Conservation (phyloP, 2,113 vertebrate genomes). For the Mesitornis unicolor region DNA sequence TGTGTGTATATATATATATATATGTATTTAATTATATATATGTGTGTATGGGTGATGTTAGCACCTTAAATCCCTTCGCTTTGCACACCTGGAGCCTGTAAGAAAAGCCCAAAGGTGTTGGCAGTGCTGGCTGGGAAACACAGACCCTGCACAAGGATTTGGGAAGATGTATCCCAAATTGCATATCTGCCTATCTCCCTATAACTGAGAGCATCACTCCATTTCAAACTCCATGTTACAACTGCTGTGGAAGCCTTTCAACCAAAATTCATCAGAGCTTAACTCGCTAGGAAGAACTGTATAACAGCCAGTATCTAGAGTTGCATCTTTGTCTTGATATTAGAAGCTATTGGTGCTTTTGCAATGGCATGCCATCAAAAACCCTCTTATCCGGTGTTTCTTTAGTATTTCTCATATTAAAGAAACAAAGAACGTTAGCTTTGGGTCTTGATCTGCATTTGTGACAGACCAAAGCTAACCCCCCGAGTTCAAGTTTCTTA, state of each 20-base stretch:
- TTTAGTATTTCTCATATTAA: background rate
- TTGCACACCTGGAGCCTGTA: rapidly evolving
- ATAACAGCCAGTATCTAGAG: rapidly evolving
- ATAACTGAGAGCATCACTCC: rapidly evolving
- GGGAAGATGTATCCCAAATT: background rate
- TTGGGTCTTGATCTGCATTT: background rate
- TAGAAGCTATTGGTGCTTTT: background rate
- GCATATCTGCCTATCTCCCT: rapidly evolving
- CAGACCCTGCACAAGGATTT: rapidly evolving
- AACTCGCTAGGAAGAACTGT: rapidly evolving
- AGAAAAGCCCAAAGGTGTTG: rapidly evolving
- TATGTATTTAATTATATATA: no score
- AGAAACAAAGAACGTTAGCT: background rate
- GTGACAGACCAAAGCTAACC: rapidly evolving
- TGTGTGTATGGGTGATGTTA: background rate
- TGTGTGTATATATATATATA: no score
- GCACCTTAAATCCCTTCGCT: no score
- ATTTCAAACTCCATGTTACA: rapidly evolving
- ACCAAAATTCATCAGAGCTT: no score
- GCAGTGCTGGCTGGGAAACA: no score
- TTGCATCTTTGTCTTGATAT: background rate
- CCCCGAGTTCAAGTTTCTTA: background rate
- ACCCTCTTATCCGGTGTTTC: rapidly evolving
- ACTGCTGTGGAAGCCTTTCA: no score
- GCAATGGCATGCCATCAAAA: background rate